Evolutionary conservation across 1,140 invertebrate genomes (phyloP), one percentile per base, ranked within the genome.

Genomic region (Diprion similis): DNA sequence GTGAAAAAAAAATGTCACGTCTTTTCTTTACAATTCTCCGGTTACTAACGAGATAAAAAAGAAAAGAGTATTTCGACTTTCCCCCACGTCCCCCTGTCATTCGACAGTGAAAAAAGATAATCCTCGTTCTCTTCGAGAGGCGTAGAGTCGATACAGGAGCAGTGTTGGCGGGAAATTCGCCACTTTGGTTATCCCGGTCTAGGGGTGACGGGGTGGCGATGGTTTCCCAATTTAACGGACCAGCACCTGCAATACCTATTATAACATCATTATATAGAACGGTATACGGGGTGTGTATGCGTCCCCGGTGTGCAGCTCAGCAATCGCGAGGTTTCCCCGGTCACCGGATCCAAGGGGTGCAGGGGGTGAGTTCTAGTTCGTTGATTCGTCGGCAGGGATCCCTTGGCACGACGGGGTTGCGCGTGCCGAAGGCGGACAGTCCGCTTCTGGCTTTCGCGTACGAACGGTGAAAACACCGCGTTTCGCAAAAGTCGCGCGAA

Each of bases 141-240:
- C 6, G 24, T 6, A 37, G 24, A 37, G 24, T 37, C 24, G 24
- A 37, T 37, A 37, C 24, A 37, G 24, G 24, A 37, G 24, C 24
- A 6, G 24, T 37, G 24, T 37, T 37, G 24, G 24, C 24, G 24
- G 24, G 24, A 37, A 37, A 37, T 15, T 6, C 51, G 51, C 4
- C 51, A 15, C 51, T 59, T 59, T 13, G 51, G 51, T 59, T 59
- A 37, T 59, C 6, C 51, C n/a, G 51, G 51, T 59, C 51, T 59
- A 4, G 51, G n/a, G 11, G 9, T 15, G 11, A 59, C 51, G 51
- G 51, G 51, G 73, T 71, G 73, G 76, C 78, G 78, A 80, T 74
- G 79, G 79, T 83, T 84, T 82, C 78, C 82, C 80, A 84, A 84
- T 85, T 84, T 84, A 85, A 84, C 82, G 82, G 76, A 75, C 76